Base-by-base conservation (phyloP, 2,888 invertebrate genomes). In the Erebia epiphron region DNA sequence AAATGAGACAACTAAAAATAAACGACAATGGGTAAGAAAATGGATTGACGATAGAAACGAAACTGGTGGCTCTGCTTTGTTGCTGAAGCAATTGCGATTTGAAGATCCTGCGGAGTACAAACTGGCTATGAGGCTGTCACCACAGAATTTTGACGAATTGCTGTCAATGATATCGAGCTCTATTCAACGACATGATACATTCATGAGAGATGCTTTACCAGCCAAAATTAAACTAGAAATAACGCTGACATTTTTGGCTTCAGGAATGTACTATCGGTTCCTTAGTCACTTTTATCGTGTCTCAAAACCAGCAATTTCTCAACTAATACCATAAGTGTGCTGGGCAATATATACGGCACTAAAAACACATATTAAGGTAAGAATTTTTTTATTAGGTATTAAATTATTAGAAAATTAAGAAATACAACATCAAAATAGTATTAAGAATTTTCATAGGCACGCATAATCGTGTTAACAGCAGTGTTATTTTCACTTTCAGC, bases 171-270 rank as follows among this genome's bases (percentile, higher is more conserved):
- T 49, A 49, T 49, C 49, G 49, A 49, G 49, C 49, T 49, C 49
- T 49, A 49, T 49, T 49, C 49, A 49, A 49, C 49, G 49, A 49
- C 49, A 49, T 49, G 49, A 49, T 49, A 49, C 49, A 49, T 49
- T 49, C 11, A 49, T 49, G 49, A 14, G 49, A 49, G 49, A 49
- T 49, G 49, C 49, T 49, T 49, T 81, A 72, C 78, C 81, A 71
- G 76, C 79, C 64, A 77, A 79, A 77, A 62, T 80, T 57, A 82
- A 82, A 79, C 68, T 82, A 50, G 78, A 80, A 78, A 71, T 80
- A 58, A 80, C 80, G 58, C 75, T 81, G 71, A 75, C 74, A 73
- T 82, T 75, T 76, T 78, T 81, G 69, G 77, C 79, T 74, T 75
- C 79, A 58, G 79, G 80, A 75, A 78, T 75, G 71, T 75, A 64